Evolutionary conservation across 2,888 invertebrate species (phyloP).

Genomic region (Campoletis raptor): DNA sequence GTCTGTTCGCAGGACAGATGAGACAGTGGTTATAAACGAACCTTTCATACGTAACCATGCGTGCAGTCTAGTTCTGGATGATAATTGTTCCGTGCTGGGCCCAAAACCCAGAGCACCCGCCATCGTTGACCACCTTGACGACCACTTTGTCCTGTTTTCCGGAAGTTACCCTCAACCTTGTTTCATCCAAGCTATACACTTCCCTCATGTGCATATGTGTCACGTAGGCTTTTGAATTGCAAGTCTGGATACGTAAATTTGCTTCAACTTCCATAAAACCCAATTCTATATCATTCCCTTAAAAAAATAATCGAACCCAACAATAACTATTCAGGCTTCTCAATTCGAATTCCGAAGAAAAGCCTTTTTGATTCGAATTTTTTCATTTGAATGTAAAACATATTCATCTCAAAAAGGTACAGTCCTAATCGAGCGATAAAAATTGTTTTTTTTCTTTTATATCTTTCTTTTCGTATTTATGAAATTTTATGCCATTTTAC

Average conservation of each 20-base stretch:
- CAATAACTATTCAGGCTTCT: not conserved
- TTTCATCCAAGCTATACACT: slow-evolving; percentile 21
- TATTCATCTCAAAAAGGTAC: not conserved
- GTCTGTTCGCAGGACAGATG: slow-evolving; percentile 53
- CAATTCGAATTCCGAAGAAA: not conserved
- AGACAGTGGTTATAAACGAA: slow-evolving; percentile 53
- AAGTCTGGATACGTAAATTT: not conserved
- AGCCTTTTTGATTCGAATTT: not conserved
- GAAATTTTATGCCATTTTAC: not conserved
- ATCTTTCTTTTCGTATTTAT: too few relatives aligned
- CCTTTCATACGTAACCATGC: slow-evolving; percentile 40
- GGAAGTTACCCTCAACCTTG: slow-evolving; percentile 57
- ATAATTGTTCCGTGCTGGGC: slow-evolving; percentile 49
- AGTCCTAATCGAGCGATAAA: not conserved
- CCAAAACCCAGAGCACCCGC: slow-evolving; percentile 46
- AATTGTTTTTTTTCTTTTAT: not conserved
- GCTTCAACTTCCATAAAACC: not conserved
- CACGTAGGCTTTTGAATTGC: not conserved
- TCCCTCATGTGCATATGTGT: not conserved
- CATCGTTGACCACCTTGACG: slow-evolving; percentile 56
- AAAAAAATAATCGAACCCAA: not conserved
- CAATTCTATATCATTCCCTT: not conserved
- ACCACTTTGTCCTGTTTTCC: slow-evolving; percentile 67
- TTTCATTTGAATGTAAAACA: not conserved
- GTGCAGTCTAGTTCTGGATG: slow-evolving; percentile 35